phyloP scores from a whole-genome alignment of 2,888 invertebrate species.

The Plutella xylostella region DNA sequence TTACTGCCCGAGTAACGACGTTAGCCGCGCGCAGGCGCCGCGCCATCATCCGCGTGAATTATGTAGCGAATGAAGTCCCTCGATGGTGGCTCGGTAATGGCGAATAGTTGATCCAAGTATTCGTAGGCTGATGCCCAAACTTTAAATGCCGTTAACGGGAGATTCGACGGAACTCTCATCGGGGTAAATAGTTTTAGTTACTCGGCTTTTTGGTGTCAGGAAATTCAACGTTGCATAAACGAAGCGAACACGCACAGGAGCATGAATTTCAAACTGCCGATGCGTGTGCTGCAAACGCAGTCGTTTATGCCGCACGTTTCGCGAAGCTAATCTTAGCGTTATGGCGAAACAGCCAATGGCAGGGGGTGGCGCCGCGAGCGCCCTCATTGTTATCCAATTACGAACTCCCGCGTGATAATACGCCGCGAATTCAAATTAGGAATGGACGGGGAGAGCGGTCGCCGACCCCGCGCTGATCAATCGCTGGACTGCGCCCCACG shows the following conservation, averaged over 20 bases:
- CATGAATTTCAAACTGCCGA: no score
- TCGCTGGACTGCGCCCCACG: constrained; percentile 47
- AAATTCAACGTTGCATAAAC: no score
- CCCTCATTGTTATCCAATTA: constrained; percentile 69
- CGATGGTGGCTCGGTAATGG: constrained; percentile 5
- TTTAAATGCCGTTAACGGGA: no score
- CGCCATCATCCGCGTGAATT: constrained; percentile 26
- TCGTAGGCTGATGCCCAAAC: no score
- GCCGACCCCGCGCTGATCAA: constrained; percentile 57
- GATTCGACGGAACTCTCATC: no score
- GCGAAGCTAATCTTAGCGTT: no score
- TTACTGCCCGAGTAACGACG: constrained; percentile 54
- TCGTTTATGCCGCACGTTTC: neutral
- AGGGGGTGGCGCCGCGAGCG: constrained; percentile 22
- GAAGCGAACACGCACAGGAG: no score
- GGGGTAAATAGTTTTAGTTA: no score
- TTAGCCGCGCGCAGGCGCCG: constrained; percentile 54
- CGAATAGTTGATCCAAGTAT: constrained; percentile 4
- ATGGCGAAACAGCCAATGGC: constrained; percentile 36
- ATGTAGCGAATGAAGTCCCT: constrained; percentile 25
- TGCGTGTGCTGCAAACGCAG: no score
- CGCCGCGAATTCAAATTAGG: constrained; percentile 68
- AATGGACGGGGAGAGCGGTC: constrained; percentile 55
- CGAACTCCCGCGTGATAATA: constrained; percentile 63
- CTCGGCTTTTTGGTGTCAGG: no score